A percentile compares a stretch with the other conserved stretches of the same genome.
phyloP scores from a whole-genome alignment of 2,113 vertebrate genomes.

The Ornithorhynchus anatinus region DNA sequence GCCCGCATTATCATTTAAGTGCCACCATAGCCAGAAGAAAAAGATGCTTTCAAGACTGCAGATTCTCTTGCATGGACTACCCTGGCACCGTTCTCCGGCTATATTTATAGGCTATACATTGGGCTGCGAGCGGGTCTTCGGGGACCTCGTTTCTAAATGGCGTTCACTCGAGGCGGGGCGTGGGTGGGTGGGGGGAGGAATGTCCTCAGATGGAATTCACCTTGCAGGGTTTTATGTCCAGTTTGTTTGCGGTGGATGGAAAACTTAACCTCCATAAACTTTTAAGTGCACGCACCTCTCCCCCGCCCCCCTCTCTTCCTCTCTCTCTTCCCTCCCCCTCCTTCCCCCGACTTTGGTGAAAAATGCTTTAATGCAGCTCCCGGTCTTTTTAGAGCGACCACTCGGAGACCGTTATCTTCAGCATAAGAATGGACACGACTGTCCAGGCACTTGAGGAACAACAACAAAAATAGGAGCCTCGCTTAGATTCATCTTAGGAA shows the following conservation, averaged over 20 bases:
- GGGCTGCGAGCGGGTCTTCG: background rate
- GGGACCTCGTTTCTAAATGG: background rate
- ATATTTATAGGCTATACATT: conserved; percentile 43
- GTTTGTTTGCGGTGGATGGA: conserved; percentile 1
- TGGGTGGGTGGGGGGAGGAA: background rate
- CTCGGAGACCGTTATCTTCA: conserved; percentile 43
- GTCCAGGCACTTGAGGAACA: background rate
- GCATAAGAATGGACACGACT: background rate
- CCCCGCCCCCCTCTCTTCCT: rapidly evolving
- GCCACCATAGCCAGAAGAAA: conserved; percentile 75
- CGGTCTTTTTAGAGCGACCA: background rate
- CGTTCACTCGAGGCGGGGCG: conserved; percentile 22
- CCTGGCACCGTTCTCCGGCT: conserved; percentile 35
- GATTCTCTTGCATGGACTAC: conserved; percentile 64
- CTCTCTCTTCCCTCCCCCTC: background rate
- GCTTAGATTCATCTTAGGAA: conserved; percentile 15
- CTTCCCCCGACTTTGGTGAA: background rate
- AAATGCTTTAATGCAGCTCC: conserved; percentile 27
- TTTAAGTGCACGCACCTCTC: background rate
- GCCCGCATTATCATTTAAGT: conserved; percentile 70
- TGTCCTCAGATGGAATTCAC: conserved; percentile 45
- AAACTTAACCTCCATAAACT: conserved; percentile 17
- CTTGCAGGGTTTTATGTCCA: conserved; percentile 31
- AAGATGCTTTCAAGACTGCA: conserved; percentile 71
- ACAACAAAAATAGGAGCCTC: background rate